A percentile compares a stretch with the other conserved stretches of the same genome.
phyloP scores from a whole-genome alignment of 2,888 invertebrate species.

The Dryadula phaetusa region DNA sequence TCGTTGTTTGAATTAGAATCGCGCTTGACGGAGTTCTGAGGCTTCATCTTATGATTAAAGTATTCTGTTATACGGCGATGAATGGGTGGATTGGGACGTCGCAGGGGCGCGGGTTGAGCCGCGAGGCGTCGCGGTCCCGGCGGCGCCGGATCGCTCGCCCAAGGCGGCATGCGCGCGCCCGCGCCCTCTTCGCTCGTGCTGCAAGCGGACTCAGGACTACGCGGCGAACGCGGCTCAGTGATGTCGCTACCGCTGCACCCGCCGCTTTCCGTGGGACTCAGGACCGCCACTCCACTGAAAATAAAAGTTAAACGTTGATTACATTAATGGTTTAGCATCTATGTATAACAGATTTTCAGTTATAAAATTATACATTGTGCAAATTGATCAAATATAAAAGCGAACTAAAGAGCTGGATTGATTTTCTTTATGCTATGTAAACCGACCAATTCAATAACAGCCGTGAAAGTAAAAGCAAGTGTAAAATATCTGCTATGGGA shows the following conservation, averaged over 20 bases:
- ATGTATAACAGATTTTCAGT: neutral
- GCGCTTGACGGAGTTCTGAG: constrained; percentile 82
- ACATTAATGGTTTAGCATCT: neutral
- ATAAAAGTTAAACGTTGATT: constrained; percentile 24
- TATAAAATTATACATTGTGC: neutral
- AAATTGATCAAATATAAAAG: neutral
- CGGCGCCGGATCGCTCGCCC: constrained; percentile 80
- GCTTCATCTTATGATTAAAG: constrained; percentile 93
- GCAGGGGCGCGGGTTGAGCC: constrained; percentile 69
- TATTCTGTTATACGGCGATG: constrained; percentile 94
- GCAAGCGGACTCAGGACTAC: constrained; percentile 87
- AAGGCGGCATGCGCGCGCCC: constrained; percentile 79
- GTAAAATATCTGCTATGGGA: constrained; percentile 14
- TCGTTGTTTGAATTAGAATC: constrained; percentile 63
- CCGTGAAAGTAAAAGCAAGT: constrained; percentile 20
- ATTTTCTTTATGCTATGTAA: neutral
- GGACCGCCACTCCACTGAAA: constrained; percentile 93
- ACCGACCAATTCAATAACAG: constrained; percentile 10
- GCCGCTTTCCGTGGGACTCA: constrained; percentile 90
- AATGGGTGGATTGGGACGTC: constrained; percentile 65
- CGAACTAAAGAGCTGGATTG: neutral
- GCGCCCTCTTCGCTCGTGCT: constrained; percentile 83
- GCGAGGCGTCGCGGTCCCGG: constrained; percentile 75
- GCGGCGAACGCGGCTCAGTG: constrained; percentile 94
- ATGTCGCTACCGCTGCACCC: constrained; percentile 90